Evolutionary conservation across 2,113 vertebrate genomes (phyloP).

Genomic region (Atlantisia rogersi): DNA sequence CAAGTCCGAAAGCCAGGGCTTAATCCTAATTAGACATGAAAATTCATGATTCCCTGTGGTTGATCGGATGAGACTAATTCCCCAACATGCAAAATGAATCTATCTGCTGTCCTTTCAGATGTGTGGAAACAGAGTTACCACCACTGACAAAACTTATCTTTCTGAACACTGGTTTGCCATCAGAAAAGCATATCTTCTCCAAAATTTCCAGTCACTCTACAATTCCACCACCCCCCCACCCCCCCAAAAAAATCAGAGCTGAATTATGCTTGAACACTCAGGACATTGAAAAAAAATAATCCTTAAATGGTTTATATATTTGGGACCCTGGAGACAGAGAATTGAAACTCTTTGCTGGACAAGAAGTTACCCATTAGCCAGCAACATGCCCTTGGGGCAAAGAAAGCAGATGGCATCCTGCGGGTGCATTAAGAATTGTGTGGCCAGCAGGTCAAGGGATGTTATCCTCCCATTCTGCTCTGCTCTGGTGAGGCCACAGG

Average conservation of each 20-base stretch:
- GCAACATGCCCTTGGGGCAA: no score
- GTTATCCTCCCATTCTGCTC: no score
- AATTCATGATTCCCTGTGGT: background rate
- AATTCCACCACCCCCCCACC: background rate
- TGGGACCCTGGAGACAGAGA: background rate
- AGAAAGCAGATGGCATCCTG: no score
- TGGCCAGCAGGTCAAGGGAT: no score
- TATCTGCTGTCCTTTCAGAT: background rate
- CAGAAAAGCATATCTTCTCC: background rate
- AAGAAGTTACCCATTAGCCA: no score
- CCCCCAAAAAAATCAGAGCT: background rate
- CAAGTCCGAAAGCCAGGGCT: background rate
- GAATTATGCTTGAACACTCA: background rate
- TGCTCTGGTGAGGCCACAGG: no score
- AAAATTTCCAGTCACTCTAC: background rate
- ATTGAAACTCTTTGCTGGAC: background rate
- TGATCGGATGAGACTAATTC: background rate
- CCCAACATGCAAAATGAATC: background rate
- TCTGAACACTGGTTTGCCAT: accelerated
- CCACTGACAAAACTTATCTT: background rate
- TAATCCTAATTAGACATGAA: no score
- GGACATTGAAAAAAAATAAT: background rate
- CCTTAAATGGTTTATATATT: background rate
- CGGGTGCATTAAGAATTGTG: no score
- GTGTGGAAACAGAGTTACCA: background rate